A percentile compares a stretch with the other conserved stretches of the same genome.
Conservation (phyloP, 2,797 vertebrate species). For the Tangara arthus region DNA sequence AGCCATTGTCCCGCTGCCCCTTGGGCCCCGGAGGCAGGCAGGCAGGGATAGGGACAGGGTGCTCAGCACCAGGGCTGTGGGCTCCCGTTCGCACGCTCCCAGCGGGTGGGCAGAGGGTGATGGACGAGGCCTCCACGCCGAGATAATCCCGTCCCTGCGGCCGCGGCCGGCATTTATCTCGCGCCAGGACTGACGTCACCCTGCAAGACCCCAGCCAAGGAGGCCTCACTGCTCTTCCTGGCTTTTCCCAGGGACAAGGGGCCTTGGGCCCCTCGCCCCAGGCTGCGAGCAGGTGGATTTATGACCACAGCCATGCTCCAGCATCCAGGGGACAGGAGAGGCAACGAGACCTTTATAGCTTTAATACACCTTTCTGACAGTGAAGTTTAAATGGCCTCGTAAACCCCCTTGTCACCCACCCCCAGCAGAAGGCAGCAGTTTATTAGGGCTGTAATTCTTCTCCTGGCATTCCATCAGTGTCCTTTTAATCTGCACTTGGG, state of each 20-base stretch:
- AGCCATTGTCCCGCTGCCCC: background rate
- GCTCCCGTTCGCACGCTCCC: background rate
- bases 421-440: slow-evolving; percentile 48
- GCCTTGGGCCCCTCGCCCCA: background rate
- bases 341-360: slow-evolving; percentile 2
- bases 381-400: slow-evolving; percentile 61
- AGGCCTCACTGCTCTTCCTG: background rate
- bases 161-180: background rate
- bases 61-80: rapidly evolving
- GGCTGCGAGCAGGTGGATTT: slow-evolving; percentile 44
- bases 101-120: background rate
- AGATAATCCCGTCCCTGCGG: background rate
- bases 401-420: slow-evolving; percentile 37
- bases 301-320: background rate
- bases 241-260: slow-evolving; percentile 24
- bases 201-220: background rate
- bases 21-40: rapidly evolving
- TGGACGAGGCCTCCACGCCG: background rate
- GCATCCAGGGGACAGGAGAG: slow-evolving; percentile 8
- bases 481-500: slow-evolving; percentile 61
- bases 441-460: slow-evolving; percentile 68
- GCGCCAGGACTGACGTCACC: slow-evolving; percentile 12
- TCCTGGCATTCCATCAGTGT: slow-evolving; percentile 64
- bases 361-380: slow-evolving; percentile 67
- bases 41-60: background rate